Percentiles rank a stretch among this genome's conserved stretches.
Conservation (phyloP, 2,113 vertebrate genomes). For the Catharus fuscescens region DNA sequence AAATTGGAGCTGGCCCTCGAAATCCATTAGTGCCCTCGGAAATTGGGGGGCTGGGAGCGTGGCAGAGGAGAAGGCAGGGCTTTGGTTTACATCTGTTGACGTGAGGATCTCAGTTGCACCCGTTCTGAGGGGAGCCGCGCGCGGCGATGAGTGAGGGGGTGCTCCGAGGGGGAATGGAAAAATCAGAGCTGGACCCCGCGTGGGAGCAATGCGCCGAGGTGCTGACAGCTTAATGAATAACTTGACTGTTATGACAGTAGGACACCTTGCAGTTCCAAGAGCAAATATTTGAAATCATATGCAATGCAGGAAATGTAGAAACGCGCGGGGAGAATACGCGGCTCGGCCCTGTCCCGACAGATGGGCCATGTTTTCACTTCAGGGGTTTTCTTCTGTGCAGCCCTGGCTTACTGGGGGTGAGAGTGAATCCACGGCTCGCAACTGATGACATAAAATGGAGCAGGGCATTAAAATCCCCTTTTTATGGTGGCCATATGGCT, state of each 20-base stretch:
- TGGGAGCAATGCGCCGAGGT: conserved; percentile 73
- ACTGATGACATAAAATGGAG: conserved; percentile 57
- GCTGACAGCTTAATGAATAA: conserved; percentile 87
- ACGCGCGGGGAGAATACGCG: conserved; percentile 65
- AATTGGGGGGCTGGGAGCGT: conserved; percentile 55
- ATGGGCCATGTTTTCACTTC: conserved; percentile 74
- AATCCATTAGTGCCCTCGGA: conserved; percentile 76
- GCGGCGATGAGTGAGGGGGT: conserved; percentile 77
- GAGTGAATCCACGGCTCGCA: conserved; percentile 56
- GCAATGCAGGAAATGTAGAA: conserved; percentile 79
- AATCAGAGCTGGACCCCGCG: conserved; percentile 71
- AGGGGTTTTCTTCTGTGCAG: conserved; percentile 68
- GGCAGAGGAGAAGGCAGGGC: conserved; percentile 59
- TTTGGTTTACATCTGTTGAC: conserved; percentile 81
- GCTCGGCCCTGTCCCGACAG: conserved; percentile 73
- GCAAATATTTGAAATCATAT: conserved; percentile 83
- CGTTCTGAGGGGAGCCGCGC: conserved; percentile 72
- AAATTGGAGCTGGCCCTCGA: conserved; percentile 54
- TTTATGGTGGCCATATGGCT: conserved; percentile 57
- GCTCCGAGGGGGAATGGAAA: conserved; percentile 76
- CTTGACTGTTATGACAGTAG: conserved; percentile 85
- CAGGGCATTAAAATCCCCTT: conserved; percentile 47
- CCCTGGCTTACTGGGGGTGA: conserved; percentile 32
- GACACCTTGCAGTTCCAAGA: conserved; percentile 81
- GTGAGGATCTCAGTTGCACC: conserved; percentile 76